These are phyloP conservation scores for Troides helena DNA, from an alignment of 2,888 invertebrate genomes.

Conservation along the genomic window DNA sequence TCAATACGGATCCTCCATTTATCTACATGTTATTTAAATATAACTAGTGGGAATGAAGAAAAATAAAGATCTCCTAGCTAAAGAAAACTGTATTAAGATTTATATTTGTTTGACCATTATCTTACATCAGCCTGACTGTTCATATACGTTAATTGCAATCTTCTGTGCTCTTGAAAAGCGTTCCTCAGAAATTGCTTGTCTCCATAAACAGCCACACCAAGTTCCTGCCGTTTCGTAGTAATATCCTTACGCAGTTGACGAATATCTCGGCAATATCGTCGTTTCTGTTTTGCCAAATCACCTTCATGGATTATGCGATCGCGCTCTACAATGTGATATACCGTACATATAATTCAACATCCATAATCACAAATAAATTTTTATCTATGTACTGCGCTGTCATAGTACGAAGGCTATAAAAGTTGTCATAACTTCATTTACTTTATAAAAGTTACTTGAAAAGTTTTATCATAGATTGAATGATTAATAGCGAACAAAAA, in stretches of 20 bases:
- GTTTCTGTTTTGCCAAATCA: conserved; percentile 79
- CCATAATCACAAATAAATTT: neutral
- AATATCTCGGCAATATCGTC: conserved; percentile 75
- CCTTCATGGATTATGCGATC: conserved; percentile 81
- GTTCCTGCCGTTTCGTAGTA: conserved; percentile 72
- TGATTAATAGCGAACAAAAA: too few relatives aligned
- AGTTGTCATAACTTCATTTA: too few relatives aligned
- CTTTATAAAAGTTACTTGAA: too few relatives aligned
- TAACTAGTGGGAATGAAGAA: too few relatives aligned
- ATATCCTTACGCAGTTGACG: conserved; percentile 80
- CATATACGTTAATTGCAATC: conserved; percentile 81
- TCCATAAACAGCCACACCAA: conserved; percentile 80
- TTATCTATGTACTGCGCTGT: neutral
- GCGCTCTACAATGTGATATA: conserved; percentile 63
- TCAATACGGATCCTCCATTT: neutral
- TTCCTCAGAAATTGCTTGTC: conserved; percentile 81
- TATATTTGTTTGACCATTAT: neutral
- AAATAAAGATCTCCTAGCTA: too few relatives aligned
- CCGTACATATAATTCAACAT: neutral
- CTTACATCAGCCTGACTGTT: conserved; percentile 72
- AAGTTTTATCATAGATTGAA: too few relatives aligned
- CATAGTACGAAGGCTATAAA: too few relatives aligned
- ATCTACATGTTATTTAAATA: too few relatives aligned
- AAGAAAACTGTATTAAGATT: too few relatives aligned
- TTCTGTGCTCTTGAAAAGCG: conserved; percentile 78